These are phyloP conservation scores for Delphinus delphis DNA, from an alignment of 2,113 vertebrate species.

Conservation along the genomic window DNA sequence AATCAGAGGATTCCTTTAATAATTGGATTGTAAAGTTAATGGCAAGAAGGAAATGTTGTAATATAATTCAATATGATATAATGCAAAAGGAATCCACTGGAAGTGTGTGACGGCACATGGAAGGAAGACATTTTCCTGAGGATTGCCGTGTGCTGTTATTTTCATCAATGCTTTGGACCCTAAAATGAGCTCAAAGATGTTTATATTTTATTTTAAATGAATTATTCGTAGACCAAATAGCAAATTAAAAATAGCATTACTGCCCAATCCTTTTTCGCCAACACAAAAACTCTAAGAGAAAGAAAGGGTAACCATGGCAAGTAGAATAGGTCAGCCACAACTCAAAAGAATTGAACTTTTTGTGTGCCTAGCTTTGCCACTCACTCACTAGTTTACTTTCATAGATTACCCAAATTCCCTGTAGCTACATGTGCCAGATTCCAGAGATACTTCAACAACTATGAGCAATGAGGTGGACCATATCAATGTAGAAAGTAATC, in stretches of 20 bases:
- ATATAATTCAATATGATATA: background rate
- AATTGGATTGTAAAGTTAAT: background rate
- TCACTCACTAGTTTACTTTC: background rate
- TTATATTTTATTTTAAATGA: conserved; percentile 65
- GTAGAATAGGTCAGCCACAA: background rate
- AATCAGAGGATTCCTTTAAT: background rate
- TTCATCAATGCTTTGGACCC: conserved; percentile 50
- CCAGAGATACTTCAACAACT: background rate
- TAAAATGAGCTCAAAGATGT: conserved; percentile 56
- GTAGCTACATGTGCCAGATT: background rate
- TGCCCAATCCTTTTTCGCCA: background rate
- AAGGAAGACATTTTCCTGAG: conserved; percentile 12
- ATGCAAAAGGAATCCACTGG: background rate
- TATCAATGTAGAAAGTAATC: background rate
- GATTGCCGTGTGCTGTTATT: conserved; percentile 37
- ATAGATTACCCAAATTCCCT: background rate
- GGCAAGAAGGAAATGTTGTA: background rate
- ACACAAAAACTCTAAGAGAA: conserved; percentile 47
- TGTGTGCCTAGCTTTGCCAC: background rate
- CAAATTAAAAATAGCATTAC: conserved; percentile 66
- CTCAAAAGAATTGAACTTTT: background rate
- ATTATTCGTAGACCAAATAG: conserved; percentile 57
- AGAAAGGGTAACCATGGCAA: conserved; percentile 35
- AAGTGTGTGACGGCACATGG: background rate
- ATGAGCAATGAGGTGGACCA: background rate